Conservation (phyloP, 2,888 invertebrate genomes). For the Ectropis crepuscularia region DNA sequence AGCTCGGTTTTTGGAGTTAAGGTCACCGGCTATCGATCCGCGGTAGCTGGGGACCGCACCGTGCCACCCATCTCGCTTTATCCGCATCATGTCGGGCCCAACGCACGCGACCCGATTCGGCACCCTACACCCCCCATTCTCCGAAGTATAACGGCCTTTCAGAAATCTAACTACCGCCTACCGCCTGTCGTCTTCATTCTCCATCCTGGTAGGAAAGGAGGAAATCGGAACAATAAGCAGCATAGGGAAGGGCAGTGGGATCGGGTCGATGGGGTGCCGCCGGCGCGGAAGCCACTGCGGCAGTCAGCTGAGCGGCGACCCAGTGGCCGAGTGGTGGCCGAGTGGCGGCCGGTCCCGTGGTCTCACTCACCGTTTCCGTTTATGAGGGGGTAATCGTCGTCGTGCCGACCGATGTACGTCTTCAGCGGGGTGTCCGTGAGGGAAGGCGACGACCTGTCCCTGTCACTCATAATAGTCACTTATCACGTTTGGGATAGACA, state of each 20-base stretch:
- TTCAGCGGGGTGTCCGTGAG: conserved; percentile 94
- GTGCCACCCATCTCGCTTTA: conserved; percentile 52
- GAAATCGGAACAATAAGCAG: conserved; percentile 1
- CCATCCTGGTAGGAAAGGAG: not conserved
- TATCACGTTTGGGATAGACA: conserved; percentile 63
- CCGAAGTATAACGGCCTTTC: conserved; percentile 18
- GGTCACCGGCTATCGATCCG: conserved; percentile 77
- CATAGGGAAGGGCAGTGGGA: conserved; percentile 37
- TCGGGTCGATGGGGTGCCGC: conserved; percentile 68
- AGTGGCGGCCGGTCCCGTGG: conserved; percentile 43
- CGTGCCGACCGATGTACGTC: conserved; percentile 93
- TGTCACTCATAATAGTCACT: conserved; percentile 93
- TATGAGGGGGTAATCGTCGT: conserved; percentile 91
- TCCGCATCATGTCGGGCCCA: conserved; percentile 42
- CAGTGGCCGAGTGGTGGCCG: conserved; percentile 19
- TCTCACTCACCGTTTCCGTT: conserved; percentile 88
- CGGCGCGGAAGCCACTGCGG: conserved; percentile 70
- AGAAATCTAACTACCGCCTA: conserved; percentile 5
- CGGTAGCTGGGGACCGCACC: conserved; percentile 69
- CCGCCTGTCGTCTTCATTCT: not conserved
- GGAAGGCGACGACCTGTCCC: conserved; percentile 95
- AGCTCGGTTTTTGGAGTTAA: conserved; percentile 62
- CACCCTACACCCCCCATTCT: conserved; percentile 25
- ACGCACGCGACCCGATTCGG: conserved; percentile 28
- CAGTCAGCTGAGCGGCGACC: conserved; percentile 45